Evolutionary conservation across 2,797 vertebrate genomes (phyloP).

Genomic region (Rhincodon typus): DNA sequence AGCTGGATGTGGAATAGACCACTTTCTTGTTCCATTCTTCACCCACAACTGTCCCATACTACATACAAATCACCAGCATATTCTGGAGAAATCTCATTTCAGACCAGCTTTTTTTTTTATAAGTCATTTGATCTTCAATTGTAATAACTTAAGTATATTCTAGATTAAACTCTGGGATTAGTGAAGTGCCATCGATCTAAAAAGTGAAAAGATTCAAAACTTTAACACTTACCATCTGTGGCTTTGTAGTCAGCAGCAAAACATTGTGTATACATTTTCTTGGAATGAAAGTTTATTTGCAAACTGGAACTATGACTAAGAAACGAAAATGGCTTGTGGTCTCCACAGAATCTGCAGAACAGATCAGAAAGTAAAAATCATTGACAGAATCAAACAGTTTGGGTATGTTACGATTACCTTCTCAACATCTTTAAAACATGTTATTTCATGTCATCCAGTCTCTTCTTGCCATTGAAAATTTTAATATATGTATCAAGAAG

Average conservation of each 20-base stretch:
- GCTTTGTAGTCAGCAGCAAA: constrained; percentile 7
- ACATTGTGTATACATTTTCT: background rate
- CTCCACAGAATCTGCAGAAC: constrained; percentile 15
- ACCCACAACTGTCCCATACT: background rate
- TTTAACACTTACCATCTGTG: background rate
- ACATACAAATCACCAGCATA: background rate
- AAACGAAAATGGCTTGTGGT: background rate
- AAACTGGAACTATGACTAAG: constrained; percentile 11
- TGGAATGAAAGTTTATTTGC: constrained; percentile 14
- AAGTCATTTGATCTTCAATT: background rate
- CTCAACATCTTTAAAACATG: background rate
- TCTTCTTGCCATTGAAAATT: background rate
- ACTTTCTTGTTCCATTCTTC: background rate
- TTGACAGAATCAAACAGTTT: background rate
- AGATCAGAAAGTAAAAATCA: background rate
- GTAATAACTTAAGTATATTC: background rate
- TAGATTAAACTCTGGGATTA: background rate
- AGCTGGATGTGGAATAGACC: background rate
- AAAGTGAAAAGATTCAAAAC: background rate
- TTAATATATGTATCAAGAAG: background rate
- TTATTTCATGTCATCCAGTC: background rate
- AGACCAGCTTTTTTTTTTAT: background rate
- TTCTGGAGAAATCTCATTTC: background rate
- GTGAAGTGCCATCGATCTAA: background rate
- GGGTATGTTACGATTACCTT: background rate